These are phyloP conservation scores for Myopa tessellatipennis DNA, from an alignment of 2,888 invertebrate genomes.

Conservation along the genomic window DNA sequence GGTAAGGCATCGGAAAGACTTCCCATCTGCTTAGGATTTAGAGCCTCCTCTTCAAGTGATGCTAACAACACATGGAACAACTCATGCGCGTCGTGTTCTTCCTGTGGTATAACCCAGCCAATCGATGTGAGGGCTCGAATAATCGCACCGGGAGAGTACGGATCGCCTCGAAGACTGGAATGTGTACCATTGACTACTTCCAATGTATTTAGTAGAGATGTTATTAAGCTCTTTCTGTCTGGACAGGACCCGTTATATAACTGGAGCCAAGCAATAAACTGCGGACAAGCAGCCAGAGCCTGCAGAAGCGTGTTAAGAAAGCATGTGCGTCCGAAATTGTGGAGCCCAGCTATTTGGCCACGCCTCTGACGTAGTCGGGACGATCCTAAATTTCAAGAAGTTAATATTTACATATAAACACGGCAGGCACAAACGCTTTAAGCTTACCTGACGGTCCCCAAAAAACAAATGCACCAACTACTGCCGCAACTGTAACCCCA, in stretches of 20 bases:
- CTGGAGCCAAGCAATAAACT: conserved; percentile 85
- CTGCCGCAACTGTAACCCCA: conserved; percentile 81
- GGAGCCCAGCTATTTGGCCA: conserved; percentile 85
- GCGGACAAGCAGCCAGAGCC: conserved; percentile 87
- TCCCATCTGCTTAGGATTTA: conserved; percentile 69
- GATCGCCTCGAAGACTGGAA: conserved; percentile 73
- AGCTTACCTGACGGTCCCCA: conserved; percentile 74
- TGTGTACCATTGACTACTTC: conserved; percentile 80
- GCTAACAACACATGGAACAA: conserved; percentile 88
- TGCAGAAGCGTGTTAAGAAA: conserved; percentile 93
- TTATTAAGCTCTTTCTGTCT: conserved; percentile 78
- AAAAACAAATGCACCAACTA: conserved; percentile 84
- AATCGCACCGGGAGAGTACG: conserved; percentile 75
- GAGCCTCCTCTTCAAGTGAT: conserved; percentile 89
- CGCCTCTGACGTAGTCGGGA: conserved; percentile 73
- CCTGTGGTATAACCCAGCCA: conserved; percentile 91
- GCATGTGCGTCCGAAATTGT: conserved; percentile 92
- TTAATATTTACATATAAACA: conserved; percentile 8
- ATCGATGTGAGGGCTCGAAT: conserved; percentile 78
- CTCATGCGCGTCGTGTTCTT: conserved; percentile 96
- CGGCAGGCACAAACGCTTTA: neutral
- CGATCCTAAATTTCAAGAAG: conserved; percentile 49
- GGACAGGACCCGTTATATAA: conserved; percentile 72
- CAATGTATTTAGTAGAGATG: conserved; percentile 79
- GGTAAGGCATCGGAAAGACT: conserved; percentile 80